A percentile compares a stretch with the other conserved stretches of the same genome.
phyloP scores from a whole-genome alignment of 2,888 invertebrate genomes.

The Danaus chrysippus region DNA sequence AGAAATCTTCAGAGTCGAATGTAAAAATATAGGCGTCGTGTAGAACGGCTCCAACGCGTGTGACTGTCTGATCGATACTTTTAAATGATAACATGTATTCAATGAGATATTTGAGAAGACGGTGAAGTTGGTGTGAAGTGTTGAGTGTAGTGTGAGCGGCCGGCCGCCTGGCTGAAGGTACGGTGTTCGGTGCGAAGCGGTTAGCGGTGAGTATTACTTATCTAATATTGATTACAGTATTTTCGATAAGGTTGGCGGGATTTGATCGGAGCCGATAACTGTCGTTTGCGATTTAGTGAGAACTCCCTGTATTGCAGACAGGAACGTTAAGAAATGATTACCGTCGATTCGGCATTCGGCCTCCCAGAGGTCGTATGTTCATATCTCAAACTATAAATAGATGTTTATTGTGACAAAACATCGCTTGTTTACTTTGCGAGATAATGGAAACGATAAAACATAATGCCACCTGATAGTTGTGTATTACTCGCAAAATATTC shows the following conservation, averaged over 20 bases:
- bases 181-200: constrained; percentile 45
- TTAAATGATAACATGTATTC: constrained; percentile 78
- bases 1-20: constrained; percentile 67
- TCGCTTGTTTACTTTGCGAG: constrained; percentile 11
- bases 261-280: constrained; percentile 55
- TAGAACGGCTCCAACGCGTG: constrained; percentile 67
- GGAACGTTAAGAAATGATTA: constrained; percentile 24
- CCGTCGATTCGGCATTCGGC: constrained; percentile 16
- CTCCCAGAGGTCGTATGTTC: constrained; percentile 21
- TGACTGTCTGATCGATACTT: constrained; percentile 77
- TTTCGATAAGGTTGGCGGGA: constrained; percentile 59
- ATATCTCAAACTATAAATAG: constrained; percentile 14
- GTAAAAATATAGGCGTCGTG: constrained; percentile 75
- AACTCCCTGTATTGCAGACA: constrained; percentile 21
- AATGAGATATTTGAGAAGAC: constrained; percentile 70
- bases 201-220: constrained; percentile 43
- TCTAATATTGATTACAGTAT: constrained; percentile 65
- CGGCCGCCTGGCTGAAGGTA: constrained; percentile 30
- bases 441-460: background rate
- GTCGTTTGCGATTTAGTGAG: constrained; percentile 10
- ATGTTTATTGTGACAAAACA: background rate
- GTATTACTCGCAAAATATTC: no score
- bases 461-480: background rate
- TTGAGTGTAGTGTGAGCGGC: constrained; percentile 39
- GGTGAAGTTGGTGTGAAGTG: constrained; percentile 54